A percentile compares a stretch with the other conserved stretches of the same genome.
Conservation (phyloP, 2,888 invertebrate genomes). For the Xestobium rufovillosum region DNA sequence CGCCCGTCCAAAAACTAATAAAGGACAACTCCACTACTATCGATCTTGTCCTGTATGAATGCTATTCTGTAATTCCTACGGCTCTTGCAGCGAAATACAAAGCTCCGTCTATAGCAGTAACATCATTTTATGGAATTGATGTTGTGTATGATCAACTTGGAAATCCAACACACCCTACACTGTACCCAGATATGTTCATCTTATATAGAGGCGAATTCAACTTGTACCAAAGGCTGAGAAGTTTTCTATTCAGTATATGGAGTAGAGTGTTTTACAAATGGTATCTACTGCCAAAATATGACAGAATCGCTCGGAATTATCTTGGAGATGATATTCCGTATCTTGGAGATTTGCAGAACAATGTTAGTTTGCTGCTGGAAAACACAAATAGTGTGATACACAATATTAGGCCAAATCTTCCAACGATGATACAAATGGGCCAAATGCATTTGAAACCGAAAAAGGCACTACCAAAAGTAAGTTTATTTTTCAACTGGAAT, state of each 20-base stretch:
- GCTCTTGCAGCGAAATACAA: neutral
- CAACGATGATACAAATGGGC: slow-evolving; percentile 32
- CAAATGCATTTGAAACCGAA: slow-evolving; percentile 1
- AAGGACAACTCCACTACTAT: neutral
- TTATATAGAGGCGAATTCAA: slow-evolving; percentile 8
- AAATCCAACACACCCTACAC: slow-evolving; percentile 28
- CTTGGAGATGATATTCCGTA: slow-evolving; percentile 19
- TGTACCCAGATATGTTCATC: slow-evolving; percentile 25
- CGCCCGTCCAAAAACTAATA: neutral
- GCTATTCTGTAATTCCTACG: neutral
- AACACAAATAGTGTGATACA: slow-evolving; percentile 40
- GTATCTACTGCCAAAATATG: slow-evolving; percentile 13
- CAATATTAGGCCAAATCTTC: slow-evolving; percentile 37
- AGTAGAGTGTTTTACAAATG: neutral
- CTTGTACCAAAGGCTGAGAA: neutral
- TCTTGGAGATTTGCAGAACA: slow-evolving; percentile 26
- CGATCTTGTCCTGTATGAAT: neutral
- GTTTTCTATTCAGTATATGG: neutral
- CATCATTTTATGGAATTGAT: slow-evolving; percentile 22
- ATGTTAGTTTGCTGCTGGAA: slow-evolving; percentile 39
- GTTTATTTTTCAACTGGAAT: too few species aligned
- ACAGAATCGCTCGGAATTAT: slow-evolving; percentile 16
- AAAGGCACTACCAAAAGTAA: neutral
- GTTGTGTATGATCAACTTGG: slow-evolving; percentile 25
- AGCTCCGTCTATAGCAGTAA: slow-evolving; percentile 14